Conservation (phyloP, 2,797 vertebrate species). For the Petrocephalus schoutedeni region DNA sequence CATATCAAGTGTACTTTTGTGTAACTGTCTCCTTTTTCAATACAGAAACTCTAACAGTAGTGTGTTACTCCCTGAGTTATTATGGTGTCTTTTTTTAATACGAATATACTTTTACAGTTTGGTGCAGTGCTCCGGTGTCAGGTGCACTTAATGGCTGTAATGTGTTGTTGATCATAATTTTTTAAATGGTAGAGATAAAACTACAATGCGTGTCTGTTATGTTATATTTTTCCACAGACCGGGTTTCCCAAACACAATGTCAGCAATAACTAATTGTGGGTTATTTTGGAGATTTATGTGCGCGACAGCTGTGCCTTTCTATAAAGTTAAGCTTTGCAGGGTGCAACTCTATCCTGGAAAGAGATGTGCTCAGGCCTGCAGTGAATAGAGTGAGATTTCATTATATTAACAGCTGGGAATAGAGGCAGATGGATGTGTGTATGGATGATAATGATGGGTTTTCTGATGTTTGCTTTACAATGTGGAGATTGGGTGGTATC, state of each 20-base stretch:
- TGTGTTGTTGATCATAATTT: neutral
- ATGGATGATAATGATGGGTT: no score
- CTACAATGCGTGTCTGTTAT: neutral
- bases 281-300: neutral
- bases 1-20: slow-evolving; percentile 18
- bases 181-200: neutral
- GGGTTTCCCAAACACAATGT: neutral
- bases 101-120: neutral
- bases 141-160: neutral
- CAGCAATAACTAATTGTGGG: neutral
- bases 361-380: no score
- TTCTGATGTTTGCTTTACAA: no score
- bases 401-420: no score
- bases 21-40: slow-evolving; percentile 1
- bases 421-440: no score
- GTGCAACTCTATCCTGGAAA: no score
- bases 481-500: neutral
- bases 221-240: neutral
- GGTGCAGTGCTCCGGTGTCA: neutral
- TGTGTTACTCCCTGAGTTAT: neutral
- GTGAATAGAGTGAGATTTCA: no score
- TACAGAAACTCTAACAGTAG: neutral
- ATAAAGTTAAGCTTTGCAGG: neutral
- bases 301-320: neutral
- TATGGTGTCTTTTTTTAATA: neutral